Conservation (phyloP, 30 jellyfish, hydroid and myxozoan species). For the Hydractinia echinata region DNA sequence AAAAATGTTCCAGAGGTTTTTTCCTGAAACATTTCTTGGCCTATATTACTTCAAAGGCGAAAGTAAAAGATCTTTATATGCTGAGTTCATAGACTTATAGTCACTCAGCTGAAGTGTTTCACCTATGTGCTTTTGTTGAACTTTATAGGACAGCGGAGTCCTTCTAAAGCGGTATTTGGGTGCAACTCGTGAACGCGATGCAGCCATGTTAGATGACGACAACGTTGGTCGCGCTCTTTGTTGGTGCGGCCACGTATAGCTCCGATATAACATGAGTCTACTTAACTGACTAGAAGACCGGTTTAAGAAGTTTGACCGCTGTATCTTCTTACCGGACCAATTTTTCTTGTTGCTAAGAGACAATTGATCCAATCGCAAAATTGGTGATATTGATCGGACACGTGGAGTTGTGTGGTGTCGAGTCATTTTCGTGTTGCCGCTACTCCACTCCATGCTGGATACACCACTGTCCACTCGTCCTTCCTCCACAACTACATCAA, state of each 20-base stretch:
- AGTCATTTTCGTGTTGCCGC: background rate
- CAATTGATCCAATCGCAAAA: conserved; percentile 11
- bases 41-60: conserved; percentile 22
- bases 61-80: conserved; percentile 29
- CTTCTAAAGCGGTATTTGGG: conserved; percentile 18
- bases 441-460: conserved; percentile 23
- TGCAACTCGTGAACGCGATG: conserved; percentile 20
- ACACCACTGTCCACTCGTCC: conserved; percentile 28
- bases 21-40: no score
- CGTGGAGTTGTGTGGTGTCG: background rate
- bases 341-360: conserved; percentile 15
- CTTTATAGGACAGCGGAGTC: background rate
- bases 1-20: no score
- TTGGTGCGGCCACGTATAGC: conserved; percentile 36
- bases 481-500: background rate
- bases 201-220: background rate
- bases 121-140: background rate
- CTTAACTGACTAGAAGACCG: background rate
- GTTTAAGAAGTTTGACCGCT: background rate
- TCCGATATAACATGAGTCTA: conserved; percentile 20
- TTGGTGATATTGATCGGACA: conserved; percentile 15
- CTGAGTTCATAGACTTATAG: conserved; percentile 14
- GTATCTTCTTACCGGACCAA: background rate
- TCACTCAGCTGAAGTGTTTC: background rate
- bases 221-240: background rate